phyloP scores from a whole-genome alignment of 2,888 invertebrate species.

The Galerucella pusilla region DNA sequence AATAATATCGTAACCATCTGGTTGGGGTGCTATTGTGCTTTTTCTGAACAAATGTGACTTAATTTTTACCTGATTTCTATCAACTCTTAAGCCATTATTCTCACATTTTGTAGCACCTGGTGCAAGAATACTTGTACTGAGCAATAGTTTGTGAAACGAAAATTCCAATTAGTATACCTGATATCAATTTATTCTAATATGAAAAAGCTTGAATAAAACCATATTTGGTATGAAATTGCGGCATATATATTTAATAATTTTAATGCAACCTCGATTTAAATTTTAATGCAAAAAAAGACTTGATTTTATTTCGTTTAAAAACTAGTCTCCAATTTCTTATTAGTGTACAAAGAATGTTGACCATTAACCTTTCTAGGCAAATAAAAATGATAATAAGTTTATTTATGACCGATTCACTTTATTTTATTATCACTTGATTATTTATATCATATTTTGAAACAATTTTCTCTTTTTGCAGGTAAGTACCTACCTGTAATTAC shows the following conservation, averaged over 20 bases:
- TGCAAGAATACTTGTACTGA: background rate
- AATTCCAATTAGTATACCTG: background rate
- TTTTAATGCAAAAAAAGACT: too few species aligned
- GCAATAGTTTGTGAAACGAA: background rate
- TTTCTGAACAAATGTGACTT: background rate
- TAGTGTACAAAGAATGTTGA: too few species aligned
- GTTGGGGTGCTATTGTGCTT: background rate
- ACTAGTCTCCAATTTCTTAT: too few species aligned
- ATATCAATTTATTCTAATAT: too few species aligned
- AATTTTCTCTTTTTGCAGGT: background rate
- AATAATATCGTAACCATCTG: background rate
- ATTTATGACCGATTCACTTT: too few species aligned
- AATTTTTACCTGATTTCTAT: constrained; percentile 8
- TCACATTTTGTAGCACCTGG: background rate
- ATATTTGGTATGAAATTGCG: too few species aligned
- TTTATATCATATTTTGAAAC: too few species aligned
- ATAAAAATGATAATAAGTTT: too few species aligned
- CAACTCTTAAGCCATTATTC: background rate
- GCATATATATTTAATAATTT: too few species aligned
- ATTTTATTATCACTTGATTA: background rate
- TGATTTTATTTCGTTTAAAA: too few species aligned
- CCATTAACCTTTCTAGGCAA: too few species aligned
- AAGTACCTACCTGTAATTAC: background rate
- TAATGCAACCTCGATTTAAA: too few species aligned
- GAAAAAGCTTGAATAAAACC: background rate